These are phyloP conservation scores for Puma concolor DNA, from an alignment of 2,113 vertebrate genomes.

Conservation along the genomic window DNA sequence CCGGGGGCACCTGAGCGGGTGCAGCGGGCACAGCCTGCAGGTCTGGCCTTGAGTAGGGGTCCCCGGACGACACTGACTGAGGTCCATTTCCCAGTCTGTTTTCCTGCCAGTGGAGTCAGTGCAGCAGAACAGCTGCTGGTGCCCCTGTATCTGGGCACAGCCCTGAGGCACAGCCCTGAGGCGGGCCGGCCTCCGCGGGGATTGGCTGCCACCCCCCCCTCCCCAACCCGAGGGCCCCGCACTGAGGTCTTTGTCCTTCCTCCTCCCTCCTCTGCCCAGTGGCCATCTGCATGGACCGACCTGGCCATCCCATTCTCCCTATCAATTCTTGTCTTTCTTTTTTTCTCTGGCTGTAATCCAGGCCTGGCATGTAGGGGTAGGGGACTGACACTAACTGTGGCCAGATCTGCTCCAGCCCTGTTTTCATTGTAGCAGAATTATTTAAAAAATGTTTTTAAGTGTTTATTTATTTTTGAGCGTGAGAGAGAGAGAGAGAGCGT, in stretches of 20 bases:
- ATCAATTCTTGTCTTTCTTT: neutral
- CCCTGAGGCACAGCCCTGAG: too few relatives aligned
- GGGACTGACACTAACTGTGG: neutral
- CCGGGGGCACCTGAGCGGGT: neutral
- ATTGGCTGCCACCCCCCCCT: fast-evolving
- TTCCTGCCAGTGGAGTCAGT: neutral
- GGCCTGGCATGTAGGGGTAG: neutral
- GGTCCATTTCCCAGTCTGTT: neutral
- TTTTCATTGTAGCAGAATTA: neutral
- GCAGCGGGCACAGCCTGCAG: too few relatives aligned
- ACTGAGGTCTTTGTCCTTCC: neutral
- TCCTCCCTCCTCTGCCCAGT: too few relatives aligned
- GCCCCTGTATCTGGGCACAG: neutral
- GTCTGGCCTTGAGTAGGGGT: fast-evolving
- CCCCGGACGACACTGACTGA: neutral
- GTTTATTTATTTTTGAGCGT: too few relatives aligned
- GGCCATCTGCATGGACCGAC: too few relatives aligned
- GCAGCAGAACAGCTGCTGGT: fast-evolving
- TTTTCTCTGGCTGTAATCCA: neutral
- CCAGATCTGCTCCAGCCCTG: neutral
- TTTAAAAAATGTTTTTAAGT: too few relatives aligned
- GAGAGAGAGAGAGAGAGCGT: neutral
- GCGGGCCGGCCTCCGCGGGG: neutral
- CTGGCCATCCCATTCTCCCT: neutral
- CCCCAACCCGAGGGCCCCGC: neutral